Base-by-base conservation (phyloP, 2,113 vertebrate genomes). In the Chinchilla lanigera region DNA sequence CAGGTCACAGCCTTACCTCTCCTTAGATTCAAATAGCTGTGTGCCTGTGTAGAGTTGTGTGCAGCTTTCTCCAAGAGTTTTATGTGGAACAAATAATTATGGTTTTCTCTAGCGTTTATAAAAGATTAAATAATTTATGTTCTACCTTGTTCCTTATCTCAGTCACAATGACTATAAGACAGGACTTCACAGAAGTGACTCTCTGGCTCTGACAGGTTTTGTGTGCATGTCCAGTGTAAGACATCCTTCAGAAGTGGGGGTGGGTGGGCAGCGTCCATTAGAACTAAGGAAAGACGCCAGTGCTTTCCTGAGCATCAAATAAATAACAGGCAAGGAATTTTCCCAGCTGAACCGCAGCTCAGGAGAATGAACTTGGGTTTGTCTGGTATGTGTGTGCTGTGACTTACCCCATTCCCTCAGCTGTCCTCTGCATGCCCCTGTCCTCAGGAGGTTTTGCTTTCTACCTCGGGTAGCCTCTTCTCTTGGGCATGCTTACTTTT, bases 101-200 rank as follows among this genome's bases (percentile, higher is more conserved):
- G 71, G 10, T 14, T 56, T 30, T 92, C 80, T 41, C 1, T 56
- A 8, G 16, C 33, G 30, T 93, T 78, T 86, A 30, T 50, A 30
- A 93, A 92, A 86, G 28, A 94, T 77, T 63, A 67, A 92, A 56
- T 69, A 35, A 63, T 67, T 88, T 93, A 60, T 60, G 87, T 77
- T 73, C 69, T 91, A 30, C 14, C 16, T 1, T 35, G 58, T 58
- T 95, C 50, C 47, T 58, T 63, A 10, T 91, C 83, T 24, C 33
- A 93, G 63, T 77, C 80, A 61, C 30, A n/a, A 5, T 87, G 81
- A 81, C 41, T n/a, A 0, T 50, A 86, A 71, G 69, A 56, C 17
- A 54, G 0, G 3, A 19, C 30, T 20, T 75, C 16, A 3, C 41
- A 35, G 47, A 93, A 77, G 19, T 65, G 67, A 19, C 56, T 52